These are phyloP conservation scores for Amphiprion percula DNA, from an alignment of 2,113 vertebrate genomes.

Conservation along the genomic window DNA sequence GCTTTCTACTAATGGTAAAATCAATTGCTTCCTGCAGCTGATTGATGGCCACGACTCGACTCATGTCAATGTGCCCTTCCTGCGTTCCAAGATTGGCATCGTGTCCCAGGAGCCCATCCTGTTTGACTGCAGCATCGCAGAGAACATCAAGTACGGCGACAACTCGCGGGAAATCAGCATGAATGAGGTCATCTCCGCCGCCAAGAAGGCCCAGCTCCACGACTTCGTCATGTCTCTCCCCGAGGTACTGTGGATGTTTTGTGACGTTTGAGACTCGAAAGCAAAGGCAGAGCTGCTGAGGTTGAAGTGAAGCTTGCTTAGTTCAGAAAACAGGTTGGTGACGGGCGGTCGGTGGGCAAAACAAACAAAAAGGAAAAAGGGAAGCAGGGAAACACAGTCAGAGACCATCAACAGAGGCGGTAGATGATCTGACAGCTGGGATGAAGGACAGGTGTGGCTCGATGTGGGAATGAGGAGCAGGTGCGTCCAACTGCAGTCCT, in stretches of 20 bases:
- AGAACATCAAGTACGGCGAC: constrained; percentile 88
- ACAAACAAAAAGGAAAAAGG: background rate
- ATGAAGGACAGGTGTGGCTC: no score
- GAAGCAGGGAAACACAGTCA: background rate
- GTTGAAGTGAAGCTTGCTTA: background rate
- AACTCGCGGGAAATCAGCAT: constrained; percentile 81
- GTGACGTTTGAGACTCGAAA: background rate
- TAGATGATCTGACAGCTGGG: no score
- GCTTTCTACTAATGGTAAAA: constrained; percentile 58
- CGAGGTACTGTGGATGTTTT: constrained; percentile 71
- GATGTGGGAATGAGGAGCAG: no score
- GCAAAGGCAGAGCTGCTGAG: background rate
- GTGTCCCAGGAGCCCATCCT: constrained; percentile 87
- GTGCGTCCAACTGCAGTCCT: no score
- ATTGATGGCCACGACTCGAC: constrained; percentile 82
- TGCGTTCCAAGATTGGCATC: constrained; percentile 87
- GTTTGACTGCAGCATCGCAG: constrained; percentile 87
- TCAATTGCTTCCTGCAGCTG: constrained; percentile 75
- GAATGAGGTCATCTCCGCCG: constrained; percentile 81
- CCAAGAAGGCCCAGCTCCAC: constrained; percentile 87
- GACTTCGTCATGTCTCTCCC: constrained; percentile 86
- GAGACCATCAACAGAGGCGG: no score
- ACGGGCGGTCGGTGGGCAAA: background rate
- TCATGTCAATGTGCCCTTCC: constrained; percentile 80
- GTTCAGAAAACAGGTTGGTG: background rate